These are phyloP conservation scores for Eupeodes corollae DNA, from an alignment of 1,140 invertebrate genomes.

Conservation along the genomic window DNA sequence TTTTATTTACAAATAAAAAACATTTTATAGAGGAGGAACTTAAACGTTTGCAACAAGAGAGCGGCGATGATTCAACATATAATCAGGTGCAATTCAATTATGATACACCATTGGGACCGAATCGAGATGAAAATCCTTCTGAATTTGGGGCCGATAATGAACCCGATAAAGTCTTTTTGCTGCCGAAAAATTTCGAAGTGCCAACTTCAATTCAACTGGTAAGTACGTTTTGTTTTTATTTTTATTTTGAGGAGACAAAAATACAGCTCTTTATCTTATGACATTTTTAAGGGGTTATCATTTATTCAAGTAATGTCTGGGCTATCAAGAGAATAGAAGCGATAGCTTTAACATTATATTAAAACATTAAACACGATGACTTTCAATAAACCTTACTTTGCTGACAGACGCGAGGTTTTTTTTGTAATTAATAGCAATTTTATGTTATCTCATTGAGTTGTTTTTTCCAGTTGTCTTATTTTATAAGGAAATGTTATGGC, in stretches of 20 bases:
- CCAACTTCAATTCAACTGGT: conserved; percentile 63
- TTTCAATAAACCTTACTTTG: no score
- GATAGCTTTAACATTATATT: no score
- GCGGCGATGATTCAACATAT: conserved; percentile 41
- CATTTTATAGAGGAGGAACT: conserved; percentile 71
- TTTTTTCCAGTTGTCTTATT: no score
- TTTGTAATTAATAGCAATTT: no score
- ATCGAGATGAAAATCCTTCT: conserved; percentile 16
- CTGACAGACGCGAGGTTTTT: no score
- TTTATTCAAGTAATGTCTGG: no score
- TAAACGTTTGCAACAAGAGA: conserved; percentile 65
- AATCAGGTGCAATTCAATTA: conserved; percentile 75
- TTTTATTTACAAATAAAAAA: no score
- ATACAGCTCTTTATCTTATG: not conserved
- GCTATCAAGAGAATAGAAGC: no score
- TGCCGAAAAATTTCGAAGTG: conserved; percentile 56
- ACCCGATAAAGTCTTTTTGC: conserved; percentile 56
- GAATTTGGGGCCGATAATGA: conserved; percentile 38
- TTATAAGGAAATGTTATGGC: no score
- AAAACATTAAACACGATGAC: no score
- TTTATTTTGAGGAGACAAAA: not conserved
- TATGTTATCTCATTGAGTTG: no score
- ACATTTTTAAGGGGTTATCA: conserved; percentile 1
- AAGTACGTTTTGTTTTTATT: conserved; percentile 29
- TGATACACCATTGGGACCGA: conserved; percentile 39